These are phyloP conservation scores for Aspidiotus rigidus DNA, from an alignment of 2,888 invertebrate genomes.

Conservation along the genomic window DNA sequence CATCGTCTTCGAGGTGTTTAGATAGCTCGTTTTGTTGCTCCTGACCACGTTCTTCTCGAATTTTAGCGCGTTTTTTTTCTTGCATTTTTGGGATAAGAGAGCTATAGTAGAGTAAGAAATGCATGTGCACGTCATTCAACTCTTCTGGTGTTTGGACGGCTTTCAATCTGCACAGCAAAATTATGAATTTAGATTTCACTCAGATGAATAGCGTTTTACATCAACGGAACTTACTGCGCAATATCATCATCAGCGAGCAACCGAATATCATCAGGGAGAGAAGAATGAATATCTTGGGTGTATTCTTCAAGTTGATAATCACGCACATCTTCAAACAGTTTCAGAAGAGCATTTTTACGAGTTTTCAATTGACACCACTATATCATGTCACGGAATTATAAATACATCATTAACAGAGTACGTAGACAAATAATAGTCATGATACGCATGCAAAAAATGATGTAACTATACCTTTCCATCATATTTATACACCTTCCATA, in stretches of 20 bases:
- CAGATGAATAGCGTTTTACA: not conserved
- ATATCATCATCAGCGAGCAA: conserved; percentile 78
- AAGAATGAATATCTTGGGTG: conserved; percentile 68
- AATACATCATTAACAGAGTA: not conserved
- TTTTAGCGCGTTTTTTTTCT: conserved; percentile 54
- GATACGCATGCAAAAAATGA: not conserved
- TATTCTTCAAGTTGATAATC: conserved; percentile 75
- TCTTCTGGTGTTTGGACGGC: conserved; percentile 80
- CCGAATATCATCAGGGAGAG: conserved; percentile 71
- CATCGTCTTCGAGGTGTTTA: conserved; percentile 50
- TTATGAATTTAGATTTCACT: not conserved
- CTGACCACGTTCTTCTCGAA: conserved; percentile 49
- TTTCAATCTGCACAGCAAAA: conserved; percentile 48
- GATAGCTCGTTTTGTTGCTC: conserved; percentile 50
- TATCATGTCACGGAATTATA: not conserved
- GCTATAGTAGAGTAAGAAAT: conserved; percentile 87
- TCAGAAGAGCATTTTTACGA: conserved; percentile 70
- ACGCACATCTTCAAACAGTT: conserved; percentile 83
- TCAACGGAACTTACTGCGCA: conserved; percentile 49
- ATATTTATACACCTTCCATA: conserved; percentile 95
- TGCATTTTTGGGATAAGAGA: conserved; percentile 69
- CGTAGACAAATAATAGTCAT: no score
- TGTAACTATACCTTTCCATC: conserved; percentile 65
- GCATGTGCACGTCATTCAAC: conserved; percentile 82
- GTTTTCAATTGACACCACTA: conserved; percentile 80